phyloP scores from a whole-genome alignment of 2,888 invertebrate species.

The Lasioglossum marginatum region DNA sequence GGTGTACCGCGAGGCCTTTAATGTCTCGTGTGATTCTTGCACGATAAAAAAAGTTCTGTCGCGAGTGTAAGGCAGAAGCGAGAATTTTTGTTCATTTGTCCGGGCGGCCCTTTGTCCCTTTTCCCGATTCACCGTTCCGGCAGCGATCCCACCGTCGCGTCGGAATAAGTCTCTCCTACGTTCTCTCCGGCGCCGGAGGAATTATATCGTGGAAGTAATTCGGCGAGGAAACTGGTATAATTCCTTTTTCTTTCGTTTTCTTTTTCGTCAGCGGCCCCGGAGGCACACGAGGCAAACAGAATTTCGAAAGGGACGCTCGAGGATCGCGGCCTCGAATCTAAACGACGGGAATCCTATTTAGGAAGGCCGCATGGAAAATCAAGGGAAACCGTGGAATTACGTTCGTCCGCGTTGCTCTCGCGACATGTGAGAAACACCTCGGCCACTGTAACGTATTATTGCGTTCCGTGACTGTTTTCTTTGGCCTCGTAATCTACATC shows the following conservation, averaged over 20 bases:
- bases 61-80: neutral
- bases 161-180: slow-evolving; percentile 14
- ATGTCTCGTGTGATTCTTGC: neutral
- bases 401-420: neutral
- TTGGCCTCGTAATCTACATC: neutral
- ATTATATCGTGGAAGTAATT: slow-evolving; percentile 26
- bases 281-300: neutral
- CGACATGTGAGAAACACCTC: neutral
- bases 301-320: slow-evolving; percentile 7
- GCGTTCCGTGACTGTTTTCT: neutral
- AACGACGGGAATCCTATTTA: slow-evolving; percentile 24
- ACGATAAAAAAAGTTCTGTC: neutral
- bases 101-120: neutral
- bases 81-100: neutral
- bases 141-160: neutral
- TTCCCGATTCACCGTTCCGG: neutral
- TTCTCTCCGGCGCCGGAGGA: neutral
- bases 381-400: slow-evolving; percentile 15
- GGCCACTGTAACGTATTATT: neutral
- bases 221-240: slow-evolving; percentile 21
- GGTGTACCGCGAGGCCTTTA: neutral
- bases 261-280: neutral
- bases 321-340: slow-evolving; percentile 29
- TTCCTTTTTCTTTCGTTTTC: slow-evolving; percentile 20
- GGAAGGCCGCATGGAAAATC: neutral